Base-by-base conservation (phyloP, 2,113 vertebrate species). In the Odontesthes bonariensis region DNA sequence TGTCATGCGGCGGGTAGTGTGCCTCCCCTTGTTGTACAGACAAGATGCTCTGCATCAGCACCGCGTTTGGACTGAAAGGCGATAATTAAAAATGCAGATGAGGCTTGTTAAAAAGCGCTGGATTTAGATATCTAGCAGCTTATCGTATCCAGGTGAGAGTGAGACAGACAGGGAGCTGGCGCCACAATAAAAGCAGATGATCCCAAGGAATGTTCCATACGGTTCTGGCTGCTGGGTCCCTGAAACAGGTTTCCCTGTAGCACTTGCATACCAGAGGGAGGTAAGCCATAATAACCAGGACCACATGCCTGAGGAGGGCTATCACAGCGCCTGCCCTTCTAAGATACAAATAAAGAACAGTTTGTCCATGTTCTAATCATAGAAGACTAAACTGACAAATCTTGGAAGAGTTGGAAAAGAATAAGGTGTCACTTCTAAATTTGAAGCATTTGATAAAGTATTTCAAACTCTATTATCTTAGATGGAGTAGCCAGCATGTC, bases 21-120 rank as follows among this genome's bases (percentile, higher is more conserved):
- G 22, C 51, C 42, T 58, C n/a, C 73, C 46, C 54, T 57, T 74
- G 70, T 72, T 67, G 64, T 52, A 69, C 14, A 70, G 42, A 63
- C 44, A 75, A 58, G 55, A 69, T 47, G 56, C 52, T 86, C 58
- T 35, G 42, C 57, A 69, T 69, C 80, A 79, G 75, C 66, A 31
- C 13, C 23, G 0, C 17, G 32, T 69, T 61, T 53, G 22, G n/a
- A 69, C 57, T 55, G 64, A 84, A 79, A 88, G 80, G 85, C 76
- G 82, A 47, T 69, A 91, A 90, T 92, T 77, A 82, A 86, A 91
- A 86, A 91, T 85, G 80, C 58, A 84, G 90, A 88, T 81, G 56
- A 84, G 64, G 49, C 63, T 57, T 38, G 19, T 81, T 79, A 58
- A 54, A 66, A 69, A 66, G 65, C 32, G 42, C n/a, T 57, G 3